These are phyloP conservation scores for Papilio polytes DNA, from an alignment of 1,140 invertebrate genomes.

Conservation along the genomic window DNA sequence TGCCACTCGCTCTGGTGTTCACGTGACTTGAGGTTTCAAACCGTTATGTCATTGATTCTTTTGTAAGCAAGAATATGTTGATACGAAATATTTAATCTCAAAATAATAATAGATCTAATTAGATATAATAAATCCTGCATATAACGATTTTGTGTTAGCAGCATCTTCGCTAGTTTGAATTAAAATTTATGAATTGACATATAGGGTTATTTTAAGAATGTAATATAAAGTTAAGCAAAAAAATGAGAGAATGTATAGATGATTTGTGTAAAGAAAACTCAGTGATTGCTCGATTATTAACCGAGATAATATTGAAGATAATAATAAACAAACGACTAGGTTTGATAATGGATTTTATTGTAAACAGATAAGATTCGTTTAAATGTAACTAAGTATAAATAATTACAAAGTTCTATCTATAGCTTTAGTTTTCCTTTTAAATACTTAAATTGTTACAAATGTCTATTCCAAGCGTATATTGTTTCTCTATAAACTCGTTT, in stretches of 20 bases:
- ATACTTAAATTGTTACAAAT: no score
- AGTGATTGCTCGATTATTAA: background rate
- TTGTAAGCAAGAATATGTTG: background rate
- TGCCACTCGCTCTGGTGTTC: background rate
- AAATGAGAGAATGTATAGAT: background rate
- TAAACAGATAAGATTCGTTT: background rate
- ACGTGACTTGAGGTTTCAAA: background rate
- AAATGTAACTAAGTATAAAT: conserved; percentile 5
- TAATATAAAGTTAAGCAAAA: no score
- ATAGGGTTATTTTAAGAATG: no score
- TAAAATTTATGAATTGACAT: no score
- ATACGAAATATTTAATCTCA: background rate
- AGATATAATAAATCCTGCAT: no score
- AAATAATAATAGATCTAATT: background rate
- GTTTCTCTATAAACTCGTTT: no score
- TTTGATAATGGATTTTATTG: conserved; percentile 14
- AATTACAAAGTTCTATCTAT: background rate
- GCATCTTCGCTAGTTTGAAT: no score
- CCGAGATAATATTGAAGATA: background rate
- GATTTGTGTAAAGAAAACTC: background rate
- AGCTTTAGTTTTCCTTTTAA: background rate
- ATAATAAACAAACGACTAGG: background rate
- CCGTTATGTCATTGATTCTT: conserved; percentile 12
- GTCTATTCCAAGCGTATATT: no score
- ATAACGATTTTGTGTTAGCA: no score